A percentile compares a stretch with the other conserved stretches of the same genome.
These are phyloP conservation scores for Callosobruchus maculatus DNA, from an alignment of 2,888 invertebrate genomes.

Conservation along the genomic window DNA sequence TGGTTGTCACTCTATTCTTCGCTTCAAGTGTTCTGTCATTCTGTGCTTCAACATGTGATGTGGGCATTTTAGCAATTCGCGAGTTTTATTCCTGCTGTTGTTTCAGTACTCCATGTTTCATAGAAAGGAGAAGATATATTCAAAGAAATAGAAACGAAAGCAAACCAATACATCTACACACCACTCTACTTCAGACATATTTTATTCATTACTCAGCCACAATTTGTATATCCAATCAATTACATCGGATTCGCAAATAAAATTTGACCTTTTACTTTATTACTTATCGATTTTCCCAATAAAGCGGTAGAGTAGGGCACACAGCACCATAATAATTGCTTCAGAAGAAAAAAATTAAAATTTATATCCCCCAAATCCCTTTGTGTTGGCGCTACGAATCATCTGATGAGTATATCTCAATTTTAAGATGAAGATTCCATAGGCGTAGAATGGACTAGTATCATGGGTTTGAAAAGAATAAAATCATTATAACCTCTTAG, in stretches of 20 bases:
- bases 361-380: slow-evolving; percentile 46
- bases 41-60: too few relatives aligned
- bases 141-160: too few relatives aligned
- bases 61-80: too few relatives aligned
- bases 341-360: slow-evolving; percentile 45
- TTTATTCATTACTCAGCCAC: not conserved
- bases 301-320: not conserved
- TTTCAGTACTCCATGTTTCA: too few relatives aligned
- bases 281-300: slow-evolving; percentile 17
- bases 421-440: slow-evolving; percentile 30
- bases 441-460: slow-evolving; percentile 10
- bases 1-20: too few relatives aligned
- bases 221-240: not conserved
- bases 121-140: too few relatives aligned
- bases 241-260: not conserved
- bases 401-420: slow-evolving; percentile 36
- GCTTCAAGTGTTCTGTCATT: too few relatives aligned
- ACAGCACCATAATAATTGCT: slow-evolving; percentile 34
- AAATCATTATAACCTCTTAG: too few relatives aligned
- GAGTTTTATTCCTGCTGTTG: too few relatives aligned
- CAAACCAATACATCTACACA: too few relatives aligned
- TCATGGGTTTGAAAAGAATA: too few relatives aligned
- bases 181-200: not conserved
- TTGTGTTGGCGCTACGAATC: slow-evolving; percentile 30
- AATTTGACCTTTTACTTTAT: slow-evolving; percentile 6